phyloP scores from a whole-genome alignment of 2,113 vertebrate genomes.

The Hystrix brachyura region DNA sequence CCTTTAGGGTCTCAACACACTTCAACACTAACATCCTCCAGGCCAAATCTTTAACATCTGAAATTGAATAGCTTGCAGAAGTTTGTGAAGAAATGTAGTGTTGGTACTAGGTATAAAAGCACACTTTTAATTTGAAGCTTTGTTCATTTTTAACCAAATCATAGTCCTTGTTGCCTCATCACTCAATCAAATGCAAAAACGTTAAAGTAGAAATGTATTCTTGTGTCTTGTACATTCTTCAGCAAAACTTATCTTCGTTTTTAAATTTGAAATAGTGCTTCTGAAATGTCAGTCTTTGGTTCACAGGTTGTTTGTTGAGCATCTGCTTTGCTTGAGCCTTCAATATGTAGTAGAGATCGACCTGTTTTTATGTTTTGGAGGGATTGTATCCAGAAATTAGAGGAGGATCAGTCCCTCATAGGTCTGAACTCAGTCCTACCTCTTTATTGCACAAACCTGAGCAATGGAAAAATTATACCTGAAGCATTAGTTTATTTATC shows the following conservation, averaged over 20 bases:
- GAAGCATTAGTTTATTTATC: background rate
- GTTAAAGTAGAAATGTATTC: background rate
- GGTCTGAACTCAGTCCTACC: background rate
- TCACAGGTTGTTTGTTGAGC: background rate
- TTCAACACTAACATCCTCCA: background rate
- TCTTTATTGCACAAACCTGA: background rate
- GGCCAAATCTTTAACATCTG: conserved; percentile 37
- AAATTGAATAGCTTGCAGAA: background rate
- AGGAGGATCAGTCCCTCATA: background rate
- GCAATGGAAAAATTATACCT: background rate
- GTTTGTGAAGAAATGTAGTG: background rate
- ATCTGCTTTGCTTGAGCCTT: background rate
- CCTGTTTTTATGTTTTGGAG: background rate
- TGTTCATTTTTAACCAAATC: conserved; percentile 51
- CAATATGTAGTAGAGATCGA: background rate
- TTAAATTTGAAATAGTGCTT: background rate
- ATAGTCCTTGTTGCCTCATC: conserved; percentile 6
- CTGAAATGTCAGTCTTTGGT: background rate
- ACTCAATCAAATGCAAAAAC: background rate
- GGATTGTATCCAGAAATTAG: background rate
- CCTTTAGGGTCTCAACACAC: background rate
- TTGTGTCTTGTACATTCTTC: background rate
- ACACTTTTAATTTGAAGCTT: background rate
- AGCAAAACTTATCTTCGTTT: conserved; percentile 32
- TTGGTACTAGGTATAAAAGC: background rate